Base-by-base conservation (phyloP, 2,888 invertebrate species). In the Stomorhina lunata region DNA sequence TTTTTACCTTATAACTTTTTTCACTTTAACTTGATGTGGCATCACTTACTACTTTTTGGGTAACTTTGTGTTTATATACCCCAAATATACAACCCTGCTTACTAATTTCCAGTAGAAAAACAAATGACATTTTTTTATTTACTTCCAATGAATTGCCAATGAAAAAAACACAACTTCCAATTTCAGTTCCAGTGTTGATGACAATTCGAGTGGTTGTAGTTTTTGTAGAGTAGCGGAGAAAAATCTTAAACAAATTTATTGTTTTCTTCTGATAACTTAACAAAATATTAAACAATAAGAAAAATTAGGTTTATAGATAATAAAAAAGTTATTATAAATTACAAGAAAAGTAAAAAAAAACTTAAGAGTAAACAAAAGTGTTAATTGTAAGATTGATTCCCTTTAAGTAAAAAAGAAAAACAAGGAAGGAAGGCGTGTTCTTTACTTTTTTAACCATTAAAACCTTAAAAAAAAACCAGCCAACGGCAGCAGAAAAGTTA, bases 111-210 rank as follows among this genome's bases (percentile, higher is more conserved):
- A 68, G 9, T 45, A 12, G 17, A 32, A 32, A n/a, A n/a, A n/a
- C 2, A 4, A 34, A 27, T 55, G 57, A 53, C 40, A 32, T 27
- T 59, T 17, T 12, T 12, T 40, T 15, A 22, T 53, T 25, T 61
- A 43, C 17, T 43, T 17, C 43, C 43, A 43, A 34, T n/a, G 5
- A 27, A 22, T 48, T 73, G 50, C 34, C 34, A 34, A 7, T 20
- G 2, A 22, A 32, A 69, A 29, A 25, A 57, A 20, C 29, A 9
- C 10, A 43, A 12, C 17, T 75, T 68, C 59, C 68, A 73, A 50
- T 53, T 65, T 68, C 20, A 78, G 73, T 80, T 83, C 77, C 83
- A 83, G 69, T 71, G 83, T 81, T 75, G 75, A 71, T 81, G 71
- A 83, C 80, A 82, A 82, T 69, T 65, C 55, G 65, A 59, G 48